Evolutionary conservation across 2,888 invertebrate species (phyloP), one percentile per base, ranked within the genome.

Genomic region (Mesorhabditis spiculigera): DNA sequence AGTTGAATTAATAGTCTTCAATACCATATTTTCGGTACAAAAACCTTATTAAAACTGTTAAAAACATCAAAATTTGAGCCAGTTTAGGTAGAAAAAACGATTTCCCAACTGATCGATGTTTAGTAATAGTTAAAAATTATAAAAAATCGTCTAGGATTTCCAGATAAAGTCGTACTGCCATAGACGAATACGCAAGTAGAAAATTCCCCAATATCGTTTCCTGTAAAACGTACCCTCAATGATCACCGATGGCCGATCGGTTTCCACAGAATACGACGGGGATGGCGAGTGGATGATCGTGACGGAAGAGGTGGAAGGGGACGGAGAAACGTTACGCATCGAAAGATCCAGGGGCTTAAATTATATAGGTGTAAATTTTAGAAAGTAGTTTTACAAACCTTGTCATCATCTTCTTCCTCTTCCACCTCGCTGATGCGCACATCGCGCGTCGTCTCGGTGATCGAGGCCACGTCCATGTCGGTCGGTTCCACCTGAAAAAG

Each of bases 381-480:
- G 58, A 13, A 50, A 50, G 3, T 50, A 13, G 58, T 1, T 50
- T 50, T 50, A 13, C n/a, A 13, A 10, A 50, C 58, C 58, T 50
- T 50, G n/a, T 50, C 58, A 3, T 50, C 58, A 50, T 50, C 58
- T 50, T 50, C 58, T n/a, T 50, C 58, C 8, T 50, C 58, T 50
- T 50, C 58, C n/a, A 13, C 58, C n/a, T 50, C 58, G n/a, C 58
- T 50, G n/a, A 50, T 50, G 8, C 58, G 8, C 58, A 50, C 58
- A 13, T 50, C 58, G 2, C 58, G 58, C 8, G 58, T 50, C 58
- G 58, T 50, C n/a, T 50, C 58, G 8, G 58, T 50, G n/a, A 50
- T 50, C 58, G 58, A 50, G 10, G 58, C 58, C 8, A 50, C 58
- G n/a, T 50, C 58, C 58, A 50, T 50, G n/a, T 50, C 58, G 58